Conservation (phyloP, 1,140 invertebrate genomes). For the Listronotus bonariensis region DNA sequence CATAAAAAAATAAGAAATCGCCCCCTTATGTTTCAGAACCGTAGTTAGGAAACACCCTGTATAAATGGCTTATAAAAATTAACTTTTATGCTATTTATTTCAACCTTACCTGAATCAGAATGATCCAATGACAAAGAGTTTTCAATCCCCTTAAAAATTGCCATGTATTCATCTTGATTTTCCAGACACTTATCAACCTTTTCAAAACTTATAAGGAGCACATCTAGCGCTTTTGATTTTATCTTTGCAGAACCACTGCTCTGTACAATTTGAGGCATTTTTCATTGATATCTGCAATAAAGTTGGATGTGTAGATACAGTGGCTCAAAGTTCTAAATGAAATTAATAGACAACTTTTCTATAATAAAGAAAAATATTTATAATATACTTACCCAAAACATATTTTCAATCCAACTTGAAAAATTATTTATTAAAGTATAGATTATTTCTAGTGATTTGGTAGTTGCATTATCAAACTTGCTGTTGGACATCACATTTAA, state of each 20-base stretch:
- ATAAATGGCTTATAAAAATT: no score
- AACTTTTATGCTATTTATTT: background rate
- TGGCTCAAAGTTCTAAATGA: background rate
- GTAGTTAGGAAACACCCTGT: no score
- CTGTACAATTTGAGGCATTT: slow-evolving; percentile 24
- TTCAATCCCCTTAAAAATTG: slow-evolving; percentile 28
- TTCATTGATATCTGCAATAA: slow-evolving; percentile 28
- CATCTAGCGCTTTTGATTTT: slow-evolving; percentile 42
- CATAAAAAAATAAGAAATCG: no score
- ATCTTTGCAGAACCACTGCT: slow-evolving; percentile 27
- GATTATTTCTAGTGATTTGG: slow-evolving; percentile 41
- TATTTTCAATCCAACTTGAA: slow-evolving; percentile 35
- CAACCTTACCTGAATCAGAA: slow-evolving; percentile 35
- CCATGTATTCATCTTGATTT: slow-evolving; percentile 28
- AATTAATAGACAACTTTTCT: background rate
- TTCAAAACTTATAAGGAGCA: slow-evolving; percentile 38
- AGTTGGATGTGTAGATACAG: no score
- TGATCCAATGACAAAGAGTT: slow-evolving; percentile 20
- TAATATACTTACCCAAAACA: slow-evolving; percentile 26
- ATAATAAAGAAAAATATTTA: no score
- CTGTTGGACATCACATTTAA: slow-evolving; percentile 24
- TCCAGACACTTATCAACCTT: slow-evolving; percentile 35
- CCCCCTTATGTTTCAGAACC: no score
- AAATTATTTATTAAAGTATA: slow-evolving; percentile 46
- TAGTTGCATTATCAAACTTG: slow-evolving; percentile 37